Evolutionary conservation across 2,888 invertebrate genomes (phyloP), one percentile per base, ranked within the genome.

Genomic region (Cepaea hortensis): DNA sequence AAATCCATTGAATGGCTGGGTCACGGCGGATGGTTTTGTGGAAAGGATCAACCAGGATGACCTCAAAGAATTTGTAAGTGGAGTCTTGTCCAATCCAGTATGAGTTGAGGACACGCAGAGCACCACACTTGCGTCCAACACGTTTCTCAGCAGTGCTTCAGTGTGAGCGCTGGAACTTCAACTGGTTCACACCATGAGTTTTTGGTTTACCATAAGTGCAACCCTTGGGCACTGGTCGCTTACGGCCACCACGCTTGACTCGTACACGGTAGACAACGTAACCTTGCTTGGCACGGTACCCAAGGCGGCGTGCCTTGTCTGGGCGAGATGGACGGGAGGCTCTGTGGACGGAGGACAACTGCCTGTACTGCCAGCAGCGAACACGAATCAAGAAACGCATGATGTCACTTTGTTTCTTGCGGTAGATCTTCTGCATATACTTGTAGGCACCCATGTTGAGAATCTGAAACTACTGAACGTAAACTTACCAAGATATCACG

Each of bases 71-170:
- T 96, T 99, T 99, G 96, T 98, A 99, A 0, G 98, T 98, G 85
- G 99, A 98, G 95, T 99, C 99, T 94, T 99, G 98, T 72, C 98
- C 98, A 80, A 99, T 98, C 99, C 99, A 99, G 95, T 99, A 99
- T 0, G 99, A 99, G 96, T 98, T 99, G 77, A 99, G 95, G 18
- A 99, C 99, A 93, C 99, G 96, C 68, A 99, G 96, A 91, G 98
- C 98, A 91, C 98, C 98, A 93, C 98, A 97, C 92, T 98, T 96
- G 91, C 99, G 97, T 89, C 99, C 99, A 94, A 98, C 98, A 95
- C 99, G 97, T 95, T 99, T 99, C 96, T 99, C 99, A 89, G 99
- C 99, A 95, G 99, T 97, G 18, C 98, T 97, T 95, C 99, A 99
- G 90, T 98, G 95, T 94, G 97, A 98, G 92, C 99, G 97, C 79